Percentiles rank a stretch among this genome's conserved stretches.
phyloP scores from a whole-genome alignment of 2,797 vertebrate species.

The Carduelis carduelis region DNA sequence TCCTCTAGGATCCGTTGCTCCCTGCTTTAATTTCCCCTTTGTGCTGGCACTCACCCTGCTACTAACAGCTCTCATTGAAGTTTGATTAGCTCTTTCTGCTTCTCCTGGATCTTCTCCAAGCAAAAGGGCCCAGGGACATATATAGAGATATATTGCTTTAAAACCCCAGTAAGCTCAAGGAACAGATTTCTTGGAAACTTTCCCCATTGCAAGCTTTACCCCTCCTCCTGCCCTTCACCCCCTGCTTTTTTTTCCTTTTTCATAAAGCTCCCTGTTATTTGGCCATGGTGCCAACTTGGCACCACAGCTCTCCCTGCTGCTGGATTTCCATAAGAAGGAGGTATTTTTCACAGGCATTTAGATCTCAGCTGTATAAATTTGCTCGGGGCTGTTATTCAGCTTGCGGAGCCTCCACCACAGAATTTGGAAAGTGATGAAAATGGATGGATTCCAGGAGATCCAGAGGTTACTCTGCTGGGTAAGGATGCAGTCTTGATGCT shows the following conservation, averaged over 20 bases:
- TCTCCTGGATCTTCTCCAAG: constrained; percentile 60
- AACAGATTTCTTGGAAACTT: constrained; percentile 45
- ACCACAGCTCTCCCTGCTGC: background rate
- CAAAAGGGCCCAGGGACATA: constrained; percentile 46
- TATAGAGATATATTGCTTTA: constrained; percentile 61
- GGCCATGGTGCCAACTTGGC: constrained; percentile 36
- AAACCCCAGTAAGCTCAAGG: constrained; percentile 23
- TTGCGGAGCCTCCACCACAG: background rate
- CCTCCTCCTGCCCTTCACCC: background rate
- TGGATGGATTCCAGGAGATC: background rate
- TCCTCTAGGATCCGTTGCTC: background rate
- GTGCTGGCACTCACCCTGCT: constrained; percentile 4
- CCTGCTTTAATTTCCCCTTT: constrained; percentile 29
- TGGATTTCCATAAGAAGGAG: constrained; percentile 44
- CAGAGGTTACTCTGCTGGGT: background rate
- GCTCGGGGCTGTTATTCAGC: background rate
- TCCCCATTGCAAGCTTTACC: constrained; percentile 17
- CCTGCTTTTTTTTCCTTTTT: constrained; percentile 39
- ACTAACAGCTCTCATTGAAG: constrained; percentile 41
- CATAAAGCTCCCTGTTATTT: constrained; percentile 50
- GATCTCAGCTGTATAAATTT: constrained; percentile 60
- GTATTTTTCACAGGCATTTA: constrained; percentile 52
- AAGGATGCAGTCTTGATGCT: background rate
- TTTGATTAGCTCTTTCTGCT: constrained; percentile 61
- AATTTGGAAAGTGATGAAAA: constrained; percentile 28